phyloP scores from a whole-genome alignment of 2,113 vertebrate genomes.

The Sclerurus mexicanus region DNA sequence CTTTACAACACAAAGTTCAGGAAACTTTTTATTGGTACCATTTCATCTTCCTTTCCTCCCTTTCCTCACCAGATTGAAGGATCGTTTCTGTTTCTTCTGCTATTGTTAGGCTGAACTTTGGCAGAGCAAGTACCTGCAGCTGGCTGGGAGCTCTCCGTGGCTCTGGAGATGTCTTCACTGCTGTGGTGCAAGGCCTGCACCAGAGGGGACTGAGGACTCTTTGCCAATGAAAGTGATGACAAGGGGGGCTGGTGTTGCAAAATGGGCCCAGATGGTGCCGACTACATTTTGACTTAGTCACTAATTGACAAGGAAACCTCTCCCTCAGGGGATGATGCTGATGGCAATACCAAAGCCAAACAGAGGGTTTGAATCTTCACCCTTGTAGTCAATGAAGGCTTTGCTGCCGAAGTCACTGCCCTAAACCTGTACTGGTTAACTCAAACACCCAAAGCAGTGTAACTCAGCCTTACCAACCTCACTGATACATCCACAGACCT shows the following conservation, averaged over 20 bases:
- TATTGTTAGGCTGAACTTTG: background rate
- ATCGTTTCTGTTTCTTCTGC: background rate
- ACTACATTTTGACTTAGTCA: background rate
- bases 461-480: background rate
- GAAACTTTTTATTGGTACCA: background rate
- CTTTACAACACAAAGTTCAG: background rate
- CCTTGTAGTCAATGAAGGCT: background rate
- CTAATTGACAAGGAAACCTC: background rate
- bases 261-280: slow-evolving; percentile 8
- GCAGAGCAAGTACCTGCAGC: slow-evolving; percentile 2
- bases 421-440: background rate
- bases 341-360: background rate
- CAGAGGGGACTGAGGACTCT: background rate
- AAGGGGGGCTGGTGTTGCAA: background rate
- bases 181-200: background rate
- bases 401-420: background rate
- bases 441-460: background rate
- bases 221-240: background rate
- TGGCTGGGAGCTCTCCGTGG: background rate
- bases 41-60: background rate
- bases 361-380: background rate
- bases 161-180: background rate
- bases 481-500: background rate
- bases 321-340: background rate
- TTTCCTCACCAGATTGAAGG: background rate